Evolutionary conservation across 1,140 invertebrate genomes (phyloP).

Genomic region (Nomia melanderi): DNA sequence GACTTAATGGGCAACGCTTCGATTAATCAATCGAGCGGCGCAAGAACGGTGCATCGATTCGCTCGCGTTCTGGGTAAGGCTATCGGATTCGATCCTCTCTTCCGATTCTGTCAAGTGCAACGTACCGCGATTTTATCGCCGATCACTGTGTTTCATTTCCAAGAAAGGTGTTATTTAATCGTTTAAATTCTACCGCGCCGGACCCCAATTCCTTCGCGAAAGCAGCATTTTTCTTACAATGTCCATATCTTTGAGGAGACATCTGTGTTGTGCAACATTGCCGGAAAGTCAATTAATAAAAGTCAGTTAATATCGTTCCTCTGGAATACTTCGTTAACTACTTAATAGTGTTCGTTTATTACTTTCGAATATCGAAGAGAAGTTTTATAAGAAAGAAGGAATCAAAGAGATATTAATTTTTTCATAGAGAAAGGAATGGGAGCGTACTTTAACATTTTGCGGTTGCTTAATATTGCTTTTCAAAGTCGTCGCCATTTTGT

Average conservation of each 20-base stretch:
- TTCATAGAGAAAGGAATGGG: too few relatives aligned
- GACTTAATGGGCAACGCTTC: constrained; percentile 13
- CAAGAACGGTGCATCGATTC: constrained; percentile 31
- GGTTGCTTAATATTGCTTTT: too few relatives aligned
- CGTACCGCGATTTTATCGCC: neutral
- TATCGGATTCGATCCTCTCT: neutral
- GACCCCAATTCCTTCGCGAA: neutral
- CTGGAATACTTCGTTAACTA: too few relatives aligned
- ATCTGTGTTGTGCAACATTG: too few relatives aligned
- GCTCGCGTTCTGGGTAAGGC: constrained; percentile 14
- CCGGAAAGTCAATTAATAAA: too few relatives aligned
- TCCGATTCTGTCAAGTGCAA: neutral
- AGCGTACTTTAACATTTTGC: too few relatives aligned
- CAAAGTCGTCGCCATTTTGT: too few relatives aligned
- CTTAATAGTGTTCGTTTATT: too few relatives aligned
- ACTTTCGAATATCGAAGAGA: too few relatives aligned
- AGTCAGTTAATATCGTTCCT: too few relatives aligned
- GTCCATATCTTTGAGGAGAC: neutral
- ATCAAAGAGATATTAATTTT: too few relatives aligned
- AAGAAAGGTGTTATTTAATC: neutral
- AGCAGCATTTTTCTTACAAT: neutral
- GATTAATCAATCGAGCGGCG: constrained; percentile 48
- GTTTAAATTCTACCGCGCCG: neutral
- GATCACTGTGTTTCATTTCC: neutral
- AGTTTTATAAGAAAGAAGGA: too few relatives aligned